Evolutionary conservation across 2,888 invertebrate species (phyloP).

Genomic region (Drosophila silvestris): DNA sequence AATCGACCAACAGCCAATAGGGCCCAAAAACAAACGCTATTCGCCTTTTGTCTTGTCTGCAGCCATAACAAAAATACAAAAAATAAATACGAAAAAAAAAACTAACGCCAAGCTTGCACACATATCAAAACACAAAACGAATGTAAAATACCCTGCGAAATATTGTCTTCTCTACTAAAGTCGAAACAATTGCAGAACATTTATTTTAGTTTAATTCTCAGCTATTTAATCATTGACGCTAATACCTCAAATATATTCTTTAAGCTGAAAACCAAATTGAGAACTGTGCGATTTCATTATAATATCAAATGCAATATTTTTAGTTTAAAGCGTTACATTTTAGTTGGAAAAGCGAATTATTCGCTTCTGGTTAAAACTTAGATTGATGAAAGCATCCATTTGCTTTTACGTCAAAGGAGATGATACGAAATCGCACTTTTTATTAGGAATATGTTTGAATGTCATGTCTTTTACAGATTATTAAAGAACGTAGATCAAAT

Average conservation of each 20-base stretch:
- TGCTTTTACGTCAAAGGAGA: neutral
- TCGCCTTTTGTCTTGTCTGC: constrained; percentile 36
- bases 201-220: neutral
- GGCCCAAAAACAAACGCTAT: constrained; percentile 41
- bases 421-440: neutral
- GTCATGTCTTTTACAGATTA: neutral
- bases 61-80: constrained; percentile 57
- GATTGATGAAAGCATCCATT: neutral
- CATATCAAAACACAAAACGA: constrained; percentile 12
- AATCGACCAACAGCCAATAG: constrained; percentile 47
- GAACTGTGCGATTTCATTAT: neutral
- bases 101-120: constrained; percentile 29
- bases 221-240: neutral
- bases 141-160: constrained; percentile 18
- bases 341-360: neutral
- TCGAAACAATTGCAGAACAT: neutral
- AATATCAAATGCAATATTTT: neutral
- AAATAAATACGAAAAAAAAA: constrained; percentile 48
- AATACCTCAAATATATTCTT: neutral
- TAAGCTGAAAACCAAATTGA: neutral
- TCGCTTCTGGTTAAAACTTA: neutral
- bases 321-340: neutral
- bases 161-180: neutral
- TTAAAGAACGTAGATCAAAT: neutral
- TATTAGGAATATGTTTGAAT: neutral